Percentiles rank a stretch among this genome's conserved stretches.
Evolutionary conservation across 1,140 invertebrate genomes (phyloP).

Genomic region (Drosophila suzukii): DNA sequence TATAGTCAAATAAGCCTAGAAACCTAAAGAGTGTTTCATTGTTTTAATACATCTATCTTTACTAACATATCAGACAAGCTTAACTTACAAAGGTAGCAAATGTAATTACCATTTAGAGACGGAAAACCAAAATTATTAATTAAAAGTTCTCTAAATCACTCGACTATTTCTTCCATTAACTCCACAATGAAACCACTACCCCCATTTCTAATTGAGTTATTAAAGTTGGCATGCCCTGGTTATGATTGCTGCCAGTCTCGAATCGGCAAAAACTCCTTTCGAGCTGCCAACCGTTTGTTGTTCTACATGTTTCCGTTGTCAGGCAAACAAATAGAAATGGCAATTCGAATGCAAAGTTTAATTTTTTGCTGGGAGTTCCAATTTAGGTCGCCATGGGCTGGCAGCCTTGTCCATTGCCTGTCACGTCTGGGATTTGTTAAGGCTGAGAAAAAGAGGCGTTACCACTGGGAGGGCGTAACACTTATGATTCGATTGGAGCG

Average conservation of each 20-base stretch:
- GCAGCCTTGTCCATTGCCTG: slow-evolving; percentile 53
- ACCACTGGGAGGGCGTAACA: slow-evolving; percentile 18
- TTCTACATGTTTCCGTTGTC: slow-evolving; percentile 27
- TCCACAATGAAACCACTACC: neutral
- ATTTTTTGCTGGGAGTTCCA: slow-evolving; percentile 65
- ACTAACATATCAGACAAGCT: no score
- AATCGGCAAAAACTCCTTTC: slow-evolving; percentile 18
- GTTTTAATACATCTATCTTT: no score
- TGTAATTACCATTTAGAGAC: no score
- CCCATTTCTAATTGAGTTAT: slow-evolving; percentile 24
- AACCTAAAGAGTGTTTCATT: no score
- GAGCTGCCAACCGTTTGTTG: slow-evolving; percentile 25
- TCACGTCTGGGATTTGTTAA: slow-evolving; percentile 41
- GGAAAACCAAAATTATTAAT: no score
- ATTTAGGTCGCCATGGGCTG: slow-evolving; percentile 66
- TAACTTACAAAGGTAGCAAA: no score
- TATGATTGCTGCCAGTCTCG: slow-evolving; percentile 39
- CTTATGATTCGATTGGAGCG: slow-evolving; percentile 37
- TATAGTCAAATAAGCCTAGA: no score
- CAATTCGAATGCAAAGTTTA: slow-evolving; percentile 71
- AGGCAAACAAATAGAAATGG: slow-evolving; percentile 71
- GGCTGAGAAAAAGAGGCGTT: slow-evolving; percentile 37
- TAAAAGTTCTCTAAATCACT: no score
- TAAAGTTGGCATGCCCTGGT: neutral
- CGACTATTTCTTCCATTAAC: neutral